Base-by-base conservation (phyloP, 1,140 invertebrate species). In the Drosophila simulans region DNA sequence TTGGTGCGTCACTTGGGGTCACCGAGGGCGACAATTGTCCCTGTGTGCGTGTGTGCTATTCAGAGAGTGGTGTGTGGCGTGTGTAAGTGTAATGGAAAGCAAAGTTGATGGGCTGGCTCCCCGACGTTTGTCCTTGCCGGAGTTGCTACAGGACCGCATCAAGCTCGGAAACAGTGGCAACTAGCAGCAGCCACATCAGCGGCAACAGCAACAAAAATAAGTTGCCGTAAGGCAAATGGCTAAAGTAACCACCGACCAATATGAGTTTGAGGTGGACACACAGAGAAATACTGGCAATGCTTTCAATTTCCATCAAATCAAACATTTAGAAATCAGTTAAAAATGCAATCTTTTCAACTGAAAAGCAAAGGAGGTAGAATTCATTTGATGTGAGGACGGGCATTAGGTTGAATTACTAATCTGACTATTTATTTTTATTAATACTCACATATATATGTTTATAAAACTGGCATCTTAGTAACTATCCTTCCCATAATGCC, bases 31-130 rank as follows among this genome's bases (percentile, higher is more conserved):
- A 88, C 83, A 88, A 88, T 88, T 88, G 83, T 80, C 76, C 64
- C 63, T 25, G 53, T 52, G 62, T 68, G 65, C 39, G 40, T 76
- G 51, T 62, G 59, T 25, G 59, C 43, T 51, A 8, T 5, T 39
- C 42, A 54, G 65, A 59, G 68, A 58, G 78, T 53, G 71, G 78
- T 56, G 71, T 85, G 62, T 71, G 78, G 85, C 84, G 66, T 73
- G 81, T 83, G 79, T 77, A 89, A 88, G 84, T 83, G 83, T 89
- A 86, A 86, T 86, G 88, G 83, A 86, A 86, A 86, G 83, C 76
- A 76, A 83, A 86, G 70, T 62, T 86, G 83, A 76, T 79, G 83
- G 81, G 69, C 63, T 80, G 81, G 77, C 68, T 49, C 77, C 45
- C 71, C 62, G 59, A 60, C 63, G 71, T 75, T 77, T 48, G 58